A percentile compares a stretch with the other conserved stretches of the same genome.
Evolutionary conservation across 1,140 invertebrate genomes (phyloP).

Genomic region (Chymomyza costata): DNA sequence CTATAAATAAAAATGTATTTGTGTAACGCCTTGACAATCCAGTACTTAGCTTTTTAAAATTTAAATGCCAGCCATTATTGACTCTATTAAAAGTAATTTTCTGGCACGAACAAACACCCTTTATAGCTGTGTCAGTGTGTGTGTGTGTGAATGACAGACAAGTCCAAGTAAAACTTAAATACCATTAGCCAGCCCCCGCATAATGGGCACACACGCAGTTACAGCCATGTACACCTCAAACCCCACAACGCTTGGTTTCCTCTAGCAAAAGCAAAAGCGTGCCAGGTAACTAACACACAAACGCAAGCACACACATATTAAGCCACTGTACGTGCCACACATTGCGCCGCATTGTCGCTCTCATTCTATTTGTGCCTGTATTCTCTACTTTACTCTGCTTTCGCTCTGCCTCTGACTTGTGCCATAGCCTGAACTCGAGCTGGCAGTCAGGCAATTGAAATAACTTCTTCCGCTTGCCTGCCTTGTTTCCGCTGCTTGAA

Average conservation of each 20-base stretch:
- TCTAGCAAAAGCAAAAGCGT: conserved; percentile 44
- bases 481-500: conserved; percentile 67
- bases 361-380: background rate
- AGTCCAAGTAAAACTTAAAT: conserved; percentile 55
- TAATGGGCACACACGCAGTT: conserved; percentile 27
- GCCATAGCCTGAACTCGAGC: no score
- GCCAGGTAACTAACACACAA: conserved; percentile 59
- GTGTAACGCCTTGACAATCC: no score
- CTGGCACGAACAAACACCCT: background rate
- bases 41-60: no score
- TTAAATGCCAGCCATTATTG: no score
- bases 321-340: conserved; percentile 56
- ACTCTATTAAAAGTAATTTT: no score
- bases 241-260: background rate
- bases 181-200: conserved; percentile 61
- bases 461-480: conserved; percentile 71
- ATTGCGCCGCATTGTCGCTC: conserved; percentile 2
- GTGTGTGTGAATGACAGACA: conserved; percentile 7
- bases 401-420: background rate
- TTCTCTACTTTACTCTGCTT: no score
- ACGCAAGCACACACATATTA: conserved; percentile 36
- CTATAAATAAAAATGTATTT: no score
- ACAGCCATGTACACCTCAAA: conserved; percentile 19
- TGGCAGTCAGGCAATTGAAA: conserved; percentile 67
- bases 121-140: background rate